Evolutionary conservation across 2,113 vertebrate genomes (phyloP).

Genomic region (Corydoras sp.): DNA sequence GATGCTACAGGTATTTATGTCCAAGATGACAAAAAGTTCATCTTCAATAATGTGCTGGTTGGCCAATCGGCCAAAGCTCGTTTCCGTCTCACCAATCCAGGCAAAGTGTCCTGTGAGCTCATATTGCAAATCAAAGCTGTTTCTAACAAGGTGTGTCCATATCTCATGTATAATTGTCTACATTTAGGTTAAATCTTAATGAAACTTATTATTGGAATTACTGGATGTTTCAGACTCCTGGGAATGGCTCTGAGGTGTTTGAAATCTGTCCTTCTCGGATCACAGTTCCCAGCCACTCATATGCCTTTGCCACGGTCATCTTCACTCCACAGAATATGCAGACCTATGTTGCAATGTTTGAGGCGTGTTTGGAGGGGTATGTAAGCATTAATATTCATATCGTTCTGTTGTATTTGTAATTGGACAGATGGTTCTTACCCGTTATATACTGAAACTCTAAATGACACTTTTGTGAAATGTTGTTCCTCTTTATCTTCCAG

Average conservation of each 20-base stretch:
- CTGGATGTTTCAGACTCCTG: slow-evolving; percentile 49
- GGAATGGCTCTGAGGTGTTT: slow-evolving; percentile 62
- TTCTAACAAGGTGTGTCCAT: slow-evolving; percentile 62
- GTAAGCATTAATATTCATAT: too few relatives aligned
- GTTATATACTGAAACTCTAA: too few relatives aligned
- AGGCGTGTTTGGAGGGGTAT: slow-evolving; percentile 65
- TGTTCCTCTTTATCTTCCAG: too few relatives aligned
- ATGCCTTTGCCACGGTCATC: slow-evolving; percentile 66
- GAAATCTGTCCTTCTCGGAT: slow-evolving; percentile 64
- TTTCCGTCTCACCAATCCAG: slow-evolving; percentile 74
- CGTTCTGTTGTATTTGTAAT: background rate
- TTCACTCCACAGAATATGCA: slow-evolving; percentile 76
- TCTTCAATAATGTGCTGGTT: slow-evolving; percentile 76
- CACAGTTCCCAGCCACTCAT: slow-evolving; percentile 64
- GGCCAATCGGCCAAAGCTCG: slow-evolving; percentile 68
- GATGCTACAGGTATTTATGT: slow-evolving; percentile 68
- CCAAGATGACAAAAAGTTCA: slow-evolving; percentile 78
- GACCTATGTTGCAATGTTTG: slow-evolving; percentile 73
- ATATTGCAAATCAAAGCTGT: slow-evolving; percentile 61
- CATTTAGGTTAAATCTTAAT: background rate
- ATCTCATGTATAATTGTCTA: background rate
- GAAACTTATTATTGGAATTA: background rate
- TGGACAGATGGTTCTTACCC: too few relatives aligned
- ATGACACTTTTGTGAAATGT: too few relatives aligned
- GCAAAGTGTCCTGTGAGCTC: slow-evolving; percentile 72